Evolutionary conservation across 2,113 vertebrate species (phyloP).

Genomic region (Campylomormyrus numenius): DNA sequence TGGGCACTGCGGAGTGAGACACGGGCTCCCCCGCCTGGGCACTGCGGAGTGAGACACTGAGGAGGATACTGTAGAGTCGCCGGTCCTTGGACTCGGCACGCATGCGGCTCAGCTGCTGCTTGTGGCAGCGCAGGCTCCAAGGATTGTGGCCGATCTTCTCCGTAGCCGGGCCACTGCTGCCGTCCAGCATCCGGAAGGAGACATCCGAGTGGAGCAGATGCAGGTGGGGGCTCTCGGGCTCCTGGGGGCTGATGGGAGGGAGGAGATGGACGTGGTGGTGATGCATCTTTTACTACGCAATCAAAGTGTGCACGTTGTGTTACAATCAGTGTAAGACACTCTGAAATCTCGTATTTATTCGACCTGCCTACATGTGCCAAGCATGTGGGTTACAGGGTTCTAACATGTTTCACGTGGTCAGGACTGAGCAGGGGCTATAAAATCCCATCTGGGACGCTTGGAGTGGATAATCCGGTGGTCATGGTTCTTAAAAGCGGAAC

Average conservation of each 20-base stretch:
- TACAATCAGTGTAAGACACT: neutral
- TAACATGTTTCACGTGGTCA: neutral
- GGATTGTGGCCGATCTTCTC: conserved; percentile 97
- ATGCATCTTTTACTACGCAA: neutral
- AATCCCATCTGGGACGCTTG: neutral
- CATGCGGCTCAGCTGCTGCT: conserved; percentile 96
- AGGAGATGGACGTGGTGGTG: neutral
- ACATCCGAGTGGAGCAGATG: conserved; percentile 72
- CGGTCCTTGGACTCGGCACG: conserved; percentile 92
- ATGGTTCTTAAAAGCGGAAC: neutral
- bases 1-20: too few species aligned
- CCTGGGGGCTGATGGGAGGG: neutral
- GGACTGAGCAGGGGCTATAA: neutral
- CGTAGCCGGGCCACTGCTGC: conserved; percentile 77
- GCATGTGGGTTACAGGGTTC: neutral
- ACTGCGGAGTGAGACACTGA: conserved; percentile 36
- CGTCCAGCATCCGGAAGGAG: conserved; percentile 96
- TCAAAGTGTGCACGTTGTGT: neutral
- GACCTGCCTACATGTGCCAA: neutral
- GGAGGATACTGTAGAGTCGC: conserved; percentile 96
- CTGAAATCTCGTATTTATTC: neutral
- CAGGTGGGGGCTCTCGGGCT: neutral
- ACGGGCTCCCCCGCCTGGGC: neutral
- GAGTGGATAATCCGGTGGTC: neutral
- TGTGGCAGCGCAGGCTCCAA: conserved; percentile 96